Base-by-base conservation (phyloP, 2,888 invertebrate species). In the Mantis religiosa region DNA sequence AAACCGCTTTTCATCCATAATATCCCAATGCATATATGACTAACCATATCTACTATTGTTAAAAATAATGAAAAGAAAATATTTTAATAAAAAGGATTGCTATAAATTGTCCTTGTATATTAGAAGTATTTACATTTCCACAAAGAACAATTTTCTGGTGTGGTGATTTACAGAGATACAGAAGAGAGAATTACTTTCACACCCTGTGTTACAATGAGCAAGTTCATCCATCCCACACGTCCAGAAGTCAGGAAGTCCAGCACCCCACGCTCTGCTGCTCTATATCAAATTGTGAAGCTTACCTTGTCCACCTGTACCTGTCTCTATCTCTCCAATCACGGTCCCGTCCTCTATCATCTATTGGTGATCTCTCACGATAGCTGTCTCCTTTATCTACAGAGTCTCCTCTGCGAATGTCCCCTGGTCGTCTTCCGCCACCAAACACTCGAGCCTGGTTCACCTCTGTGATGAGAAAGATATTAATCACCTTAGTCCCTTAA, bases 231-330 rank as follows among this genome's bases (percentile, higher is more conserved):
- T 41, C 41, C 41, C 12, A 41, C 12, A 12, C 12, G 41, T 41
- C 12, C 12, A 41, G 9, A 41, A 41, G 41, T 12, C 15, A 20
- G 54, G 54, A 71, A 71, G 20, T 25, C 54, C 54, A 71, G 54
- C 54, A 71, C 20, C 15, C 54, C 54, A 71, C 54, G 25, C 25
- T 71, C 54, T 71, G 54, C 54, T 71, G 54, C 54, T 71, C 54
- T 71, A 71, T 71, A 71, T 71, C 54, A 71, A 20, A 25, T 41
- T 71, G 54, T 71, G 54, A 71, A 71, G 54, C 54, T 71, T 71
- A 71, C 54, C 54, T 71, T 71, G 54, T 20, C 83, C 91, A 91
- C 90, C 92, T 92, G 82, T 91, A 91, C 89, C 91, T 91, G 90
- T 92, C 92, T 71, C 54, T 71, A 6, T 71, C 54, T 71, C 54